Percentiles rank a stretch among this genome's conserved stretches.
phyloP scores from a whole-genome alignment of 2,888 invertebrate genomes.

The Amphipyra berbera region DNA sequence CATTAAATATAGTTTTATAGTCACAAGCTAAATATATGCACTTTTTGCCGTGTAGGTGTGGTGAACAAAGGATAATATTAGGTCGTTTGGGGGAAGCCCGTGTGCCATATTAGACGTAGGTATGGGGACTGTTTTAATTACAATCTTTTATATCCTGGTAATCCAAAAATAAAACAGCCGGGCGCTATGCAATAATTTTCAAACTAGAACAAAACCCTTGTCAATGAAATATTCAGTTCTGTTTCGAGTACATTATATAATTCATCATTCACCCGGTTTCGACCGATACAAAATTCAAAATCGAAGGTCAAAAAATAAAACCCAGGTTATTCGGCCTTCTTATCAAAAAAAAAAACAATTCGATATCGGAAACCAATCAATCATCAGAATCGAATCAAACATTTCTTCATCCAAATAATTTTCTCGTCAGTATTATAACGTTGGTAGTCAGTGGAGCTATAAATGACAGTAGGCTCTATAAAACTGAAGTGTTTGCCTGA shows the following conservation, averaged over 20 bases:
- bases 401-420: constrained; percentile 48
- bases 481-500: constrained; percentile 42
- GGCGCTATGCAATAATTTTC: no score
- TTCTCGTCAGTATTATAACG: constrained; percentile 22
- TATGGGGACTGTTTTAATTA: neutral
- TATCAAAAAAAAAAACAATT: constrained; percentile 36
- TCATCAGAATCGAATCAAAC: constrained; percentile 32
- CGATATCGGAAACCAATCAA: constrained; percentile 49
- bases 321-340: constrained; percentile 3
- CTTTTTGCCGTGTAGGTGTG: neutral
- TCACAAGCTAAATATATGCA: neutral
- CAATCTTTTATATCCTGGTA: no score
- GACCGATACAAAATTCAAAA: neutral
- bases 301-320: constrained; percentile 9
- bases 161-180: no score
- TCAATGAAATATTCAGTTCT: no score
- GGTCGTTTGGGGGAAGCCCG: neutral
- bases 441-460: constrained; percentile 17
- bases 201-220: no score
- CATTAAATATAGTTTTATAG: neutral
- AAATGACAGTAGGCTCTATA: constrained; percentile 42
- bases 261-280: no score
- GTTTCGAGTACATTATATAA: no score
- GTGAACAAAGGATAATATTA: neutral
- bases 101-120: neutral